A percentile compares a stretch with the other conserved stretches of the same genome.
phyloP scores from a whole-genome alignment of 2,888 invertebrate genomes.

The Ophion costatus region DNA sequence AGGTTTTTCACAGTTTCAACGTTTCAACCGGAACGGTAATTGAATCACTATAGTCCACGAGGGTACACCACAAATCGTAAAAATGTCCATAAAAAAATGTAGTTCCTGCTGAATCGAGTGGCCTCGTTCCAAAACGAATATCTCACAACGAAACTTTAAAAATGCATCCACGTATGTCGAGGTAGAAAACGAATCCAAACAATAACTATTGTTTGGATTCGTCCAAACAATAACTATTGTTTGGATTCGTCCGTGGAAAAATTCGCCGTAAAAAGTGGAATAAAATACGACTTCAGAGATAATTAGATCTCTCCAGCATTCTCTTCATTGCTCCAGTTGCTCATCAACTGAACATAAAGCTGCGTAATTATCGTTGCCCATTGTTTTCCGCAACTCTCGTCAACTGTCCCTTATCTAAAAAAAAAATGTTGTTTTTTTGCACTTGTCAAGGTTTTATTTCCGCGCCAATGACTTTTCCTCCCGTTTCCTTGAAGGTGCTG shows the following conservation, averaged over 20 bases:
- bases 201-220: neutral
- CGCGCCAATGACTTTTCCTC: constrained; percentile 16
- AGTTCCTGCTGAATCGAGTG: neutral
- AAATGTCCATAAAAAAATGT: neutral
- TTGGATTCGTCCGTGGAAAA: neutral
- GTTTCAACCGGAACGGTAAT: no score
- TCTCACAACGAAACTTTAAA: neutral
- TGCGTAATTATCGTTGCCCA: neutral
- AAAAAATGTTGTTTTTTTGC: neutral
- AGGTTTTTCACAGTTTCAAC: no score
- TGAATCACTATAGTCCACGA: no score
- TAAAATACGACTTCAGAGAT: neutral
- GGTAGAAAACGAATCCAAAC: neutral
- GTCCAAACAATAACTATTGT: neutral
- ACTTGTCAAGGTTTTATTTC: constrained; percentile 6
- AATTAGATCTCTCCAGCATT: constrained; percentile 8
- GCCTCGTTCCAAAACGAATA: neutral
- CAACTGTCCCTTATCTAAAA: neutral
- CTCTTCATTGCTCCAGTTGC: neutral
- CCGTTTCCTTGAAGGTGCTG: neutral
- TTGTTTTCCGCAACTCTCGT: constrained; percentile 2
- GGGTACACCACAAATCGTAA: no score
- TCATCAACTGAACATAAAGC: constrained; percentile 10
- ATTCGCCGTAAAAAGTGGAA: neutral
- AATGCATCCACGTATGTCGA: neutral